Conservation (phyloP, 2,888 invertebrate genomes). For the Biston betularia region DNA sequence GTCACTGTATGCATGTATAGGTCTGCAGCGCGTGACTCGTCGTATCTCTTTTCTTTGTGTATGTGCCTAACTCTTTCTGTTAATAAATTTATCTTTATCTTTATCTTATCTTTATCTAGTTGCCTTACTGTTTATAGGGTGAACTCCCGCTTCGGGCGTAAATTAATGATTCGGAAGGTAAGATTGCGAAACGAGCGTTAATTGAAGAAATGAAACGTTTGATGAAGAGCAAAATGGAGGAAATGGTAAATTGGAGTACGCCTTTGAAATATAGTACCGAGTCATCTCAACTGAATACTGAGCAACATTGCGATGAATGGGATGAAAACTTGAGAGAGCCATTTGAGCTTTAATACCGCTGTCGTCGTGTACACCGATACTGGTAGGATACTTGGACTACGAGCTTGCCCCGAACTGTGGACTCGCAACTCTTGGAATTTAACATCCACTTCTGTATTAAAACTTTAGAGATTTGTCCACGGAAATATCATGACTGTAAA, state of each 20-base stretch:
- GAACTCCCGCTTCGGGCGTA: slow-evolving; percentile 12
- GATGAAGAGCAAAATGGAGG: slow-evolving; percentile 30
- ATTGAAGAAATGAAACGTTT: slow-evolving; percentile 36
- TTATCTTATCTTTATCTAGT: too few relatives aligned
- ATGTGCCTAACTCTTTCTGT: too few relatives aligned
- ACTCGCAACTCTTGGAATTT: too few relatives aligned
- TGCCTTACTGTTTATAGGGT: slow-evolving; percentile 17
- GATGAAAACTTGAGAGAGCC: not conserved
- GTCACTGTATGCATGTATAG: too few relatives aligned
- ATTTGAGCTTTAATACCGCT: not conserved
- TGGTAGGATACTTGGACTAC: not conserved
- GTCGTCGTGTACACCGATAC: not conserved
- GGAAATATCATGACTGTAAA: too few relatives aligned
- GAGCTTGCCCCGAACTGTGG: too few relatives aligned
- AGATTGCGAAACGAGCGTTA: slow-evolving; percentile 37
- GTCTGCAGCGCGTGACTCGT: too few relatives aligned
- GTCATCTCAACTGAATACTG: slow-evolving; percentile 19
- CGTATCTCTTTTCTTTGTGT: too few relatives aligned
- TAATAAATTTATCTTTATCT: too few relatives aligned
- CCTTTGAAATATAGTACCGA: slow-evolving; percentile 23
- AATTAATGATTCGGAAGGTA: slow-evolving; percentile 38
- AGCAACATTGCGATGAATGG: slow-evolving; percentile 12
- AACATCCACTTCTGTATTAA: too few relatives aligned
- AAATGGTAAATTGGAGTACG: slow-evolving; percentile 16
- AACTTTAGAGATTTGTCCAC: too few relatives aligned